Evolutionary conservation across 2,888 invertebrate genomes (phyloP).

Genomic region (Melanargia galathea): DNA sequence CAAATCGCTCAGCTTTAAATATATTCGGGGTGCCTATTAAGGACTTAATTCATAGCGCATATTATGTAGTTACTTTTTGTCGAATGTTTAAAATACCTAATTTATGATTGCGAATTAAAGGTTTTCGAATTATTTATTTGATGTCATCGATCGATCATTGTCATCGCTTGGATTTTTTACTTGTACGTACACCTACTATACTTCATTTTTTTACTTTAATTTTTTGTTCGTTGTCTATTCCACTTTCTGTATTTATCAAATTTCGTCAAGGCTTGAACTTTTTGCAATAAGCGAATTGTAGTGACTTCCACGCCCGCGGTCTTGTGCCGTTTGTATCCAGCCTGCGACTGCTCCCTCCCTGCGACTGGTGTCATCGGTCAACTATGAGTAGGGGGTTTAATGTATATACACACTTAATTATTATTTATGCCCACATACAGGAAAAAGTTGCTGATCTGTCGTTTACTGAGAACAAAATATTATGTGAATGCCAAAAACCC

Average conservation of each 20-base stretch:
- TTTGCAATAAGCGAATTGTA: no score
- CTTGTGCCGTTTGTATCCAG: no score
- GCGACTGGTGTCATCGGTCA: no score
- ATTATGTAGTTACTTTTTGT: conserved; percentile 26
- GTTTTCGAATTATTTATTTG: conserved; percentile 20
- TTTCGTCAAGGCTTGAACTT: not conserved
- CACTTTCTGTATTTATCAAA: not conserved
- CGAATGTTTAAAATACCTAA: conserved; percentile 27
- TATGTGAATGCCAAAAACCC: not conserved
- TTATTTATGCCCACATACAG: no score
- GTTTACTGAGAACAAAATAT: no score
- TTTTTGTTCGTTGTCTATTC: not conserved
- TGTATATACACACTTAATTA: no score
- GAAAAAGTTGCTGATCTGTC: no score
- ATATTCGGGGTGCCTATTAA: conserved; percentile 29
- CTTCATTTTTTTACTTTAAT: no score
- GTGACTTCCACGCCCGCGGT: no score
- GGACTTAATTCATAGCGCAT: conserved; percentile 32
- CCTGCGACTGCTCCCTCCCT: no score
- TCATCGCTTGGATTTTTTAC: conserved; percentile 4
- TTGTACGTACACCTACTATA: not conserved
- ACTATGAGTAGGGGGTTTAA: no score
- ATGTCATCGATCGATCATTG: conserved; percentile 14
- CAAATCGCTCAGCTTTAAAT: conserved; percentile 21
- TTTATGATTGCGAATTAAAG: conserved; percentile 29